Conservation (phyloP, 2,797 vertebrate species). For the Perodicticus potto region DNA sequence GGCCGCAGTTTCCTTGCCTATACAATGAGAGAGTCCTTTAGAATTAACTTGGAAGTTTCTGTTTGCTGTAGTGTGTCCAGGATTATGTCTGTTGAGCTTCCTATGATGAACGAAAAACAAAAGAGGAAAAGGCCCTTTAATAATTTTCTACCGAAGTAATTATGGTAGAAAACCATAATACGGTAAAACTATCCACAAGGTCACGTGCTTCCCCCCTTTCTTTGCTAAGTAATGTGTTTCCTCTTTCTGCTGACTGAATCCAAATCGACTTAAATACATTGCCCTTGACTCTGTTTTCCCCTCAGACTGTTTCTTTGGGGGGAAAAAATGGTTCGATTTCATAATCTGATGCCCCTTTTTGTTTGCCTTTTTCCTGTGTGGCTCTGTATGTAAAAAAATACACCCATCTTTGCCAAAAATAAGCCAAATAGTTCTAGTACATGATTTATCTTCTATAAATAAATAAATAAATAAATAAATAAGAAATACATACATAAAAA, state of each 20-base stretch:
- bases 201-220: background rate
- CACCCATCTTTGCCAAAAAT: background rate
- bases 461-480: background rate
- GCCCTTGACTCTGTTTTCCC: background rate
- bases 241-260: conserved; percentile 11
- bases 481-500: background rate
- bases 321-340: conserved; percentile 5
- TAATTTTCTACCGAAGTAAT: background rate
- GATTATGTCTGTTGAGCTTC: background rate
- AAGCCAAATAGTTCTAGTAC: conserved; percentile 43
- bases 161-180: too few relatives aligned
- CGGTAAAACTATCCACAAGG: background rate
- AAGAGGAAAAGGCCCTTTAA: background rate
- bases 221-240: conserved; percentile 19
- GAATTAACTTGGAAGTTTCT: background rate
- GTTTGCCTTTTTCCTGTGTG: background rate
- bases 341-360: background rate
- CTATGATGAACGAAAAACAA: background rate
- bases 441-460: background rate
- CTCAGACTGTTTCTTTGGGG: background rate
- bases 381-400: background rate
- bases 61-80: background rate
- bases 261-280: conserved; percentile 15
- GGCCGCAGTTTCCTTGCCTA: background rate
- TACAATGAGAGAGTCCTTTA: background rate